A percentile compares a stretch with the other conserved stretches of the same genome.
These are phyloP conservation scores for Myanophis thanlyinensis DNA, from an alignment of 2,113 vertebrate species.

Conservation along the genomic window DNA sequence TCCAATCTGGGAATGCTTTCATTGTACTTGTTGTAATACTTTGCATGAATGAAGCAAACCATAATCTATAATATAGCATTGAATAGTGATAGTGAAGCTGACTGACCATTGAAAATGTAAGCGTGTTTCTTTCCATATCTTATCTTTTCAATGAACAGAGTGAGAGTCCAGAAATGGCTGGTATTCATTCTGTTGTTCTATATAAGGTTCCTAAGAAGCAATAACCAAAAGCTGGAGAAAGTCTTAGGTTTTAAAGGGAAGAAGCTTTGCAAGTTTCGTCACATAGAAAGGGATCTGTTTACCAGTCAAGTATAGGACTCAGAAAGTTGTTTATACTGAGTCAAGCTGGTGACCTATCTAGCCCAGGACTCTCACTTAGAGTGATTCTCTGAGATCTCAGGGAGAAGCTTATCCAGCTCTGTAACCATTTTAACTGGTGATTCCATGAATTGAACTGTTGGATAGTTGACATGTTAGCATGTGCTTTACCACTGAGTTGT, in stretches of 20 bases:
- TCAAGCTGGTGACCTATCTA: not conserved
- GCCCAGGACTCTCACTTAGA: not conserved
- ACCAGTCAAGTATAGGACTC: not conserved
- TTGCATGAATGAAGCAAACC: slow-evolving; percentile 74
- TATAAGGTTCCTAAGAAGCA: slow-evolving; percentile 59
- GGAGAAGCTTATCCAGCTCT: not conserved
- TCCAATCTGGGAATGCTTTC: slow-evolving; percentile 71
- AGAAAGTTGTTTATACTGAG: slow-evolving; percentile 3
- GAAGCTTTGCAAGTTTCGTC: slow-evolving; percentile 8
- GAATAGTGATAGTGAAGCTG: slow-evolving; percentile 61
- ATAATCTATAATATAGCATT: slow-evolving; percentile 75
- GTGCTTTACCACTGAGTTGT: not conserved
- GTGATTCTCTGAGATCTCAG: not conserved
- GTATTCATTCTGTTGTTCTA: slow-evolving; percentile 24
- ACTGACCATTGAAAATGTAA: slow-evolving; percentile 66
- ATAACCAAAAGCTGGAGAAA: slow-evolving; percentile 46
- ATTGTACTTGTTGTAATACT: slow-evolving; percentile 73
- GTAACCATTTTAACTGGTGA: not conserved
- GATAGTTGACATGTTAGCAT: not conserved
- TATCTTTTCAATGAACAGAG: slow-evolving; percentile 29
- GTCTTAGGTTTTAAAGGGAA: slow-evolving; percentile 27
- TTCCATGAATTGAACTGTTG: not conserved
- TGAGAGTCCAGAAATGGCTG: slow-evolving; percentile 51
- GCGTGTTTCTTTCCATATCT: slow-evolving; percentile 59
- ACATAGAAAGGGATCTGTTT: slow-evolving; percentile 5